Evolutionary conservation across 2,113 vertebrate species (phyloP), one percentile per base, ranked within the genome.

Genomic region (Heterotis niloticus): DNA sequence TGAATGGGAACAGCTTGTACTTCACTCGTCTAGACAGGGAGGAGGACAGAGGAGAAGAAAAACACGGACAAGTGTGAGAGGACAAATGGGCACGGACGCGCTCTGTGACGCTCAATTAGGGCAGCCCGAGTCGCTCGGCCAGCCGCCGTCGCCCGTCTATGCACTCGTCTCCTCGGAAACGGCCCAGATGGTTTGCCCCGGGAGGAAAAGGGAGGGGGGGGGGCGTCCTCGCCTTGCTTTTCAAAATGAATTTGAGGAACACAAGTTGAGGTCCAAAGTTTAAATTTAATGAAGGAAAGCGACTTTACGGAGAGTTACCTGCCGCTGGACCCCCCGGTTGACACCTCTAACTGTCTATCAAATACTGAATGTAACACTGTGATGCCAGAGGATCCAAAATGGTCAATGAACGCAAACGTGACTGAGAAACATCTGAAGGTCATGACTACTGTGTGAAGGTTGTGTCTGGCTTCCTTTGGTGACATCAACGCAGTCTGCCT

Each of bases 11-110:
- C 88, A 89, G 88, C 85, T 85, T 88, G 87, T 83, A 84, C 82
- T 86, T 84, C 84, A 86, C 86, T 89, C 85, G 89, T 93, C 87
- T 91, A 94, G 92, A 93, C 84, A 81, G 82, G 20, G 71, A 77
- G 29, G 17, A 66, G 28, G 56, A 29, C 17, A 59, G 73, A 57
- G 64, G 78, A 69, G 80, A 75, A 77, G 81, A 72, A 75, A 79
- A 74, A 68, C 57, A 73, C 34, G 84, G 88, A 91, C 84, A 82
- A 79, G 86, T 90, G 85, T 85, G 87, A 26, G 76, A 90, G 82
- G 78, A 69, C 88, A 44, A 44, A 44, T 44, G n/a, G n/a, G n/a
- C 87, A 88, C 89, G 85, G 85, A 89, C 83, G 89, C 85, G 88
- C 78, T 85, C 75, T 57, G 84, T 85, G 90, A 91, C 86, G 80